Conservation (phyloP, 2,113 vertebrate species). For the Orycteropus afer region DNA sequence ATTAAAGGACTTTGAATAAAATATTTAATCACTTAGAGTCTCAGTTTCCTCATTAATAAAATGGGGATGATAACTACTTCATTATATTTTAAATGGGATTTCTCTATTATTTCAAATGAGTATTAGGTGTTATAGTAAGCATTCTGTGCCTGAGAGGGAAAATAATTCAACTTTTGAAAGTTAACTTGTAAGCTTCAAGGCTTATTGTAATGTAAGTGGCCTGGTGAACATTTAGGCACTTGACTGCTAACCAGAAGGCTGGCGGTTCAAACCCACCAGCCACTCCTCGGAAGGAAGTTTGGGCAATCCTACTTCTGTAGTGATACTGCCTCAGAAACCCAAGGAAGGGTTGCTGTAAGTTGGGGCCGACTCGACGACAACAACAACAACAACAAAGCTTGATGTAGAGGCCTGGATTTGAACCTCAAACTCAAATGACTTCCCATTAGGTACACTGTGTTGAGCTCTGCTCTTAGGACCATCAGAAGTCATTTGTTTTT, state of each 20-base stretch:
- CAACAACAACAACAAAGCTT: too few species aligned
- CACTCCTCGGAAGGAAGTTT: too few species aligned
- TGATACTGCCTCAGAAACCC: too few species aligned
- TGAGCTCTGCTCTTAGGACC: not conserved
- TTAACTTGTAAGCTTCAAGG: not conserved
- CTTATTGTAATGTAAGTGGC: not conserved
- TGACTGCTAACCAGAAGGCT: too few species aligned
- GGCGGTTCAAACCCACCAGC: too few species aligned
- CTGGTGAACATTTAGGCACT: not conserved
- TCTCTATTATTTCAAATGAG: not conserved
- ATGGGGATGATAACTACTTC: not conserved
- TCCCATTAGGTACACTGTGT: not conserved
- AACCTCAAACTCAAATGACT: not conserved
- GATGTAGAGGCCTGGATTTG: not conserved
- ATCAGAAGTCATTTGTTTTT: not conserved
- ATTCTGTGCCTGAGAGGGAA: not conserved
- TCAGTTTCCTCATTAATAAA: conserved; percentile 23
- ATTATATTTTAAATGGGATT: not conserved
- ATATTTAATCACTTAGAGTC: not conserved
- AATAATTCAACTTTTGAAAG: not conserved
- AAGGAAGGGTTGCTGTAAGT: too few species aligned
- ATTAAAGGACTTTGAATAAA: not conserved
- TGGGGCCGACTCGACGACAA: too few species aligned
- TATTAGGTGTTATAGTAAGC: not conserved
- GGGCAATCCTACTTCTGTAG: too few species aligned